These are phyloP conservation scores for Amphipyra tragopoginis DNA, from an alignment of 2,888 invertebrate genomes.

Conservation along the genomic window DNA sequence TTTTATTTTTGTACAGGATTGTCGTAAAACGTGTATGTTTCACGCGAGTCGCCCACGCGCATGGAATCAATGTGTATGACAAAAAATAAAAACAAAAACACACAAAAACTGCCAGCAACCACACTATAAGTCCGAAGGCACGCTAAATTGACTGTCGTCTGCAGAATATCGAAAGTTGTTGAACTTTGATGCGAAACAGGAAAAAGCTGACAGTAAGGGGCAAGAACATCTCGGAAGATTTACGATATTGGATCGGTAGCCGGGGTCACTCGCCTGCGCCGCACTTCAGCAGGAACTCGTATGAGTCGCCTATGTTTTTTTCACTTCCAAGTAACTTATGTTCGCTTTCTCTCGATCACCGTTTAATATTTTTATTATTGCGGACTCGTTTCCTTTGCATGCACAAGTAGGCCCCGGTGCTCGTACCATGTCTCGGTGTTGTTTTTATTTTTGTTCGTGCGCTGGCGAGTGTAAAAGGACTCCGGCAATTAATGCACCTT, in stretches of 20 bases:
- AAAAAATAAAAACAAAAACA: conserved; percentile 48
- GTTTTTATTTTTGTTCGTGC: conserved; percentile 64
- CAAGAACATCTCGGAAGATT: conserved; percentile 70
- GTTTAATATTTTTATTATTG: conserved; percentile 67
- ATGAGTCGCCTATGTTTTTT: conserved; percentile 57
- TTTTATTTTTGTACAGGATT: conserved; percentile 60
- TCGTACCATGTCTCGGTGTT: conserved; percentile 61
- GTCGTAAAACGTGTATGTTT: conserved; percentile 65
- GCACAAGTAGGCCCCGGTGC: conserved; percentile 65
- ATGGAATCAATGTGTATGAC: conserved; percentile 49
- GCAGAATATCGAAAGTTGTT: conserved; percentile 72
- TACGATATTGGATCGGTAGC: conserved; percentile 74
- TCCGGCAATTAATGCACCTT: conserved; percentile 62
- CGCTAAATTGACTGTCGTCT: conserved; percentile 61
- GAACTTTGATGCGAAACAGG: conserved; percentile 72
- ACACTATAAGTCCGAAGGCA: conserved; percentile 45
- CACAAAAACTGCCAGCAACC: conserved; percentile 41
- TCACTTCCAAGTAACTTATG: conserved; percentile 63
- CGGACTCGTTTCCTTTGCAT: conserved; percentile 68
- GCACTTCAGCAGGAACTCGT: conserved; percentile 63
- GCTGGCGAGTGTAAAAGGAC: conserved; percentile 58
- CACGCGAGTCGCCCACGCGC: conserved; percentile 67
- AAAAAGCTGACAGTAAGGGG: conserved; percentile 70
- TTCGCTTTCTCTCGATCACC: conserved; percentile 65
- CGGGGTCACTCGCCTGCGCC: conserved; percentile 73